Evolutionary conservation across 35 echinoderm and acorn worm species (phyloP), one percentile per base, ranked within the genome.

Genomic region (Ophioderma brevispina): DNA sequence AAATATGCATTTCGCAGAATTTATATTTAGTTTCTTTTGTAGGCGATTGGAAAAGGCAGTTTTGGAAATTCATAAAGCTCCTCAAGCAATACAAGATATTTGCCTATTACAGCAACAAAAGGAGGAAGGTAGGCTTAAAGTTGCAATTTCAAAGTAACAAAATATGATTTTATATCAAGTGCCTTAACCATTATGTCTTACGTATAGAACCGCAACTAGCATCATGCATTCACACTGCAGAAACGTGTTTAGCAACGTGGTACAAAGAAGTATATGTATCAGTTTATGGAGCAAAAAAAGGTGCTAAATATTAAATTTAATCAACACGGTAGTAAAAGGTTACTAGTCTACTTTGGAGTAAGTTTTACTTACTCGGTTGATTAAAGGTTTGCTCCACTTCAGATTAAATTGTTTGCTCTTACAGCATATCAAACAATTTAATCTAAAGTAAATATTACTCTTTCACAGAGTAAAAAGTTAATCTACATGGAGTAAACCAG

Each of bases 41-140:
- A 97, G 95, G 55, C 81, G 95, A 42, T 36, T 87, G 33, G 95
- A 97, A 76, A 36, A 79, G 18, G 91, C 95, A 14, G 41, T 97
- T 19, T 13, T 38, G 77, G 75, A 81, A 3, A 30, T 97, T 15
- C 13, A 81, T 21, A 50, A 86, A 37, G 43, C 91, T 1, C 81
- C 38, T 4, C 30, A 36, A 17, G 50, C 91, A 0, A 87, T 87
- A 4, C 85, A 82, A 13, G 52, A 89, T n/a, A 96, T 92, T 25
- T 96, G 94, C 36, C 78, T 96, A 10, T 56, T 79, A 35, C 31
- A 35, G 36, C 13, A 4, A 80, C 25, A 11, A 8, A 52, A 52
- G 8, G 8, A 52, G 21, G 8, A 8, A 8, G 46, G 46, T 52
- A 21, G n/a, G n/a, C n/a, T n/a, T n/a, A n/a, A n/a, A n/a, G n/a